phyloP scores from a whole-genome alignment of 2,797 vertebrate species.

The Otolemur crassicaudatus region DNA sequence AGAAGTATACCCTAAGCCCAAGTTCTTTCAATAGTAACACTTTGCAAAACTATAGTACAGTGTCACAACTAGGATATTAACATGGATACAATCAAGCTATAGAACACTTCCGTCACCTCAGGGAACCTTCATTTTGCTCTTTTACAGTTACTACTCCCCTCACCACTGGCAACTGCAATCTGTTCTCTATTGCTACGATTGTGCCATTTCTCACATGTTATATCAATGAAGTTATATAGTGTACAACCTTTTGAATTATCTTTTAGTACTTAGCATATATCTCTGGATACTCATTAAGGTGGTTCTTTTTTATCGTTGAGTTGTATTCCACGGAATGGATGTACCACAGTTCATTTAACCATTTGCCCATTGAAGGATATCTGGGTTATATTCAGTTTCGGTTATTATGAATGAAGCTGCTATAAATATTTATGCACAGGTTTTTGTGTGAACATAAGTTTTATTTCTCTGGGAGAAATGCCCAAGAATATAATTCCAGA shows the following conservation, averaged over 20 bases:
- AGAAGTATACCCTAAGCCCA: neutral
- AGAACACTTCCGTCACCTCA: neutral
- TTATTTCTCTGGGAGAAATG: conserved; percentile 45
- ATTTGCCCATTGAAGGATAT: neutral
- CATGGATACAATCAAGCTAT: neutral
- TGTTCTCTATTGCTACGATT: neutral
- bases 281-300: neutral
- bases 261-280: neutral
- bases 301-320: neutral
- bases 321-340: neutral
- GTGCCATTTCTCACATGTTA: neutral
- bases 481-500: conserved; percentile 2
- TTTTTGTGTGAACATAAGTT: neutral
- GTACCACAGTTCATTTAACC: neutral
- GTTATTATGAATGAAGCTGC: conserved; percentile 1
- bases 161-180: neutral
- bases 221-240: neutral
- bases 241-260: neutral
- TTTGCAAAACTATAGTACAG: neutral
- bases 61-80: neutral
- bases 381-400: neutral
- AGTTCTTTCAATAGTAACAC: too few relatives aligned
- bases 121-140: neutral
- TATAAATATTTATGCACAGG: conserved; percentile 3
- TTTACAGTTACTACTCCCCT: neutral